A percentile compares a stretch with the other conserved stretches of the same genome.
Conservation (phyloP, 2,113 vertebrate species). For the Solea senegalensis region DNA sequence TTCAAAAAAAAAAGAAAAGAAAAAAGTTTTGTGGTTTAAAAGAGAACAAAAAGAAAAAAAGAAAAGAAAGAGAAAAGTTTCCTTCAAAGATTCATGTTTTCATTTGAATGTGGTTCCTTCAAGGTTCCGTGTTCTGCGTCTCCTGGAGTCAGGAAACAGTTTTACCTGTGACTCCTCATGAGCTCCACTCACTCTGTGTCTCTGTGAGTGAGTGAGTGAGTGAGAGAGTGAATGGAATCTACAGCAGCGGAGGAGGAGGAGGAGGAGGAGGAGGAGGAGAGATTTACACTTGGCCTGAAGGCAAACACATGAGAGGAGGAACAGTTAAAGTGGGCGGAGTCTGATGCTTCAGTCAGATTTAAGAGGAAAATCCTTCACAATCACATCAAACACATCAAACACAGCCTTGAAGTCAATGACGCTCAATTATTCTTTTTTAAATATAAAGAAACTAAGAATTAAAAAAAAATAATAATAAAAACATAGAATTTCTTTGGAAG, state of each 20-base stretch:
- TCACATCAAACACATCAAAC: slow-evolving; percentile 2
- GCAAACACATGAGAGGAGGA: not conserved
- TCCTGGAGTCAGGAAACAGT: slow-evolving; percentile 18
- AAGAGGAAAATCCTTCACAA: not conserved
- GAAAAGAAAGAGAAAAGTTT: not conserved
- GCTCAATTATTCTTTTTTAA: not conserved
- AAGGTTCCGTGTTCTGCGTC: not conserved
- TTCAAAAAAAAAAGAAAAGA: not conserved
- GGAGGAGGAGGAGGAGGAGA: not conserved
- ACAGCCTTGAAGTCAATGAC: not conserved
- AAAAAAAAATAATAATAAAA: no score
- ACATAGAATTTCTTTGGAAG: no score
- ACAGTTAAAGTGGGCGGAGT: not conserved
- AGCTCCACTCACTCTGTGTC: slow-evolving; percentile 14
- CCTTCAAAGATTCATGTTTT: slow-evolving; percentile 22
- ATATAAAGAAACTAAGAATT: not conserved
- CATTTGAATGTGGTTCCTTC: no score
- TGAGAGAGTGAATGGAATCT: slow-evolving; percentile 55
- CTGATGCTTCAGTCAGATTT: not conserved
- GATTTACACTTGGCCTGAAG: slow-evolving; percentile 7
- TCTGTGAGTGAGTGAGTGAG: slow-evolving; percentile 2
- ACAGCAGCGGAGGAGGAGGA: slow-evolving; percentile 19
- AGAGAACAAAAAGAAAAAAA: not conserved
- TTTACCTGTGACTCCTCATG: slow-evolving; percentile 11
- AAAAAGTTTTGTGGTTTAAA: not conserved